phyloP scores from a whole-genome alignment of 2,888 invertebrate species.

The Holacanthella duospinosa region DNA sequence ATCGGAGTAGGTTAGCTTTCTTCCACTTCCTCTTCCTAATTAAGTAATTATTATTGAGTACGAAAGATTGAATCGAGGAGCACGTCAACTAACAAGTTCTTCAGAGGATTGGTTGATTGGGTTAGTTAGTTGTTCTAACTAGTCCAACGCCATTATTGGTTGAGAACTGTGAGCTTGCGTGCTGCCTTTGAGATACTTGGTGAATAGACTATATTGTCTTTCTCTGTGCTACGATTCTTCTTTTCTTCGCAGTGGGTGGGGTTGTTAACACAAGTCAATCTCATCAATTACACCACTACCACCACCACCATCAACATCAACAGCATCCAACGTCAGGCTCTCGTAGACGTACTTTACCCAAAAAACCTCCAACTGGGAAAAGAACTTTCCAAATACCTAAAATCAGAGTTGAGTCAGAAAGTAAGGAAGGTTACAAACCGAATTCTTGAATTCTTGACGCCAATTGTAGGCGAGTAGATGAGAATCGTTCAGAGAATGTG shows the following conservation, averaged over 20 bases:
- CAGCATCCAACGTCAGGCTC: constrained; percentile 21
- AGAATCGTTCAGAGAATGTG: too few relatives aligned
- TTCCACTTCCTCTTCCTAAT: not conserved
- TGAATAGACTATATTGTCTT: constrained; percentile 10
- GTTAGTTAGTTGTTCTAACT: too few relatives aligned
- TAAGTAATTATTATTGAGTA: not conserved
- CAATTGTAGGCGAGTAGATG: not conserved
- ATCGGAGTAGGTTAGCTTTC: not conserved
- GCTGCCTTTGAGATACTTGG: too few relatives aligned
- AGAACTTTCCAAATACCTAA: constrained; percentile 34
- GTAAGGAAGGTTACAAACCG: constrained; percentile 25
- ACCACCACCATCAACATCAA: not conserved
- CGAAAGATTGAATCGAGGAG: too few relatives aligned
- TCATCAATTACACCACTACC: constrained; percentile 2
- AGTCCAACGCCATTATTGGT: too few relatives aligned
- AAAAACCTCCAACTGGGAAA: constrained; percentile 34
- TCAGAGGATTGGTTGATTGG: too few relatives aligned
- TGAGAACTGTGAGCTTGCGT: too few relatives aligned
- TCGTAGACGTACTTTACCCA: constrained; percentile 38
- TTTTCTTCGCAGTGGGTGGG: constrained; percentile 20
- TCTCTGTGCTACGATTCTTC: not conserved
- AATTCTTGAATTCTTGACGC: not conserved
- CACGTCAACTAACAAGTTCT: too few relatives aligned
- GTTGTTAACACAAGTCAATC: not conserved
- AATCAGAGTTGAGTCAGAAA: constrained; percentile 37